These are phyloP conservation scores for Ridgeia piscesae DNA, from an alignment of 1,140 invertebrate genomes.

Conservation along the genomic window DNA sequence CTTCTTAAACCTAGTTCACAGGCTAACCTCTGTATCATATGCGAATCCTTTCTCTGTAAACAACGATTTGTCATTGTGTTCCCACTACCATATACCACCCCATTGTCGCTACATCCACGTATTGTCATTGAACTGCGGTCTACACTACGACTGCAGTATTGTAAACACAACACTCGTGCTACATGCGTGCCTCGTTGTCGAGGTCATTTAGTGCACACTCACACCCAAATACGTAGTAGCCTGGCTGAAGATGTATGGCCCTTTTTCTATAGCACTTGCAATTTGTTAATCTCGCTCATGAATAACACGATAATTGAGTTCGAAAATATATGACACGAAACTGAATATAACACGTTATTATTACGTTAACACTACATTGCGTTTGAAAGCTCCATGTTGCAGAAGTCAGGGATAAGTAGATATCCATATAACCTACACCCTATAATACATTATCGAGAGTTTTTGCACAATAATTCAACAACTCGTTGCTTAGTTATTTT, in stretches of 20 bases:
- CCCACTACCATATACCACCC: too few species aligned
- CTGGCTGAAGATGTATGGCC: not conserved
- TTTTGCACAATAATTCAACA: too few species aligned
- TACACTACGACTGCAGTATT: too few species aligned
- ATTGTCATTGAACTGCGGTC: too few species aligned
- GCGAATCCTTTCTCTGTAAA: too few species aligned
- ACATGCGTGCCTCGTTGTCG: not conserved
- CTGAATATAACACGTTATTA: too few species aligned
- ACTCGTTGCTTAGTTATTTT: too few species aligned
- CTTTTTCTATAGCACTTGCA: not conserved
- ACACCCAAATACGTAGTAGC: not conserved
- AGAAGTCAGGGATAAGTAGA: not conserved
- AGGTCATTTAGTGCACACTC: not conserved
- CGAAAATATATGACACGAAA: not conserved
- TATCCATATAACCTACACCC: not conserved
- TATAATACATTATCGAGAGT: not conserved
- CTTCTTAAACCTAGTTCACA: too few species aligned
- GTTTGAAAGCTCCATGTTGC: not conserved
- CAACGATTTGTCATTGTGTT: too few species aligned
- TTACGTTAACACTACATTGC: not conserved
- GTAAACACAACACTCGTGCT: not conserved
- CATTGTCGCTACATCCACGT: too few species aligned
- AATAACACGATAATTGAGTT: not conserved
- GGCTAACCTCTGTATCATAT: too few species aligned
- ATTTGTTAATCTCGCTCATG: not conserved